A percentile compares a stretch with the other conserved stretches of the same genome.
phyloP scores from a whole-genome alignment of 2,113 vertebrate genomes.

The Lagopus leucura region DNA sequence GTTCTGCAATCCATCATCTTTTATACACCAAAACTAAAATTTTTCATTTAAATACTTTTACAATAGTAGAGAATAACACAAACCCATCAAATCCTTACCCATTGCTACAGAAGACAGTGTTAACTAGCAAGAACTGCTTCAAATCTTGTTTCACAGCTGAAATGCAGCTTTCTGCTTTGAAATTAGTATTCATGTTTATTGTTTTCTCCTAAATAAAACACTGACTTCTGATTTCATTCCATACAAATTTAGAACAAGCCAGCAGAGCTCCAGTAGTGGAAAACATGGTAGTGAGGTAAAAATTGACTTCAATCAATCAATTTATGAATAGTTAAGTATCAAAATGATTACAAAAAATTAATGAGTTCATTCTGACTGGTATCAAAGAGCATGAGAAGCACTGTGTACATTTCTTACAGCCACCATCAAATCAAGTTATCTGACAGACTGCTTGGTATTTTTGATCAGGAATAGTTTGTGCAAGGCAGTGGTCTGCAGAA shows the following conservation, averaged over 20 bases:
- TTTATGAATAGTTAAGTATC: background rate
- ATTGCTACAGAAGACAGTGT: background rate
- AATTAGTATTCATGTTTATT: background rate
- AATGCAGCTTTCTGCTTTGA: background rate
- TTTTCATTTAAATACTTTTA: background rate
- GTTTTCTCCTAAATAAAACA: background rate
- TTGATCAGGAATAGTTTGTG: background rate
- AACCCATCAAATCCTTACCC: background rate
- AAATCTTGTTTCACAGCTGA: background rate
- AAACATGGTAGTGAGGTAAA: background rate
- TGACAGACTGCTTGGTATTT: background rate
- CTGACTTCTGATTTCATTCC: background rate
- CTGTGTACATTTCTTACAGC: no score
- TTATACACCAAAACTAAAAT: background rate
- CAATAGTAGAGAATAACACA: background rate
- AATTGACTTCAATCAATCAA: background rate
- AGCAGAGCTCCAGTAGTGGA: background rate
- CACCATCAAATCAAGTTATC: background rate
- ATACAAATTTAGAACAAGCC: background rate
- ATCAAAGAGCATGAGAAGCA: background rate
- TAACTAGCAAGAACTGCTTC: background rate
- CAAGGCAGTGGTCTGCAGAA: background rate
- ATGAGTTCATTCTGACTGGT: background rate
- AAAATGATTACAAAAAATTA: background rate
- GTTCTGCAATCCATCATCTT: background rate